A percentile compares a stretch with the other conserved stretches of the same genome.
Conservation (phyloP, 2,888 invertebrate genomes). For the Drosophila ustulata region DNA sequence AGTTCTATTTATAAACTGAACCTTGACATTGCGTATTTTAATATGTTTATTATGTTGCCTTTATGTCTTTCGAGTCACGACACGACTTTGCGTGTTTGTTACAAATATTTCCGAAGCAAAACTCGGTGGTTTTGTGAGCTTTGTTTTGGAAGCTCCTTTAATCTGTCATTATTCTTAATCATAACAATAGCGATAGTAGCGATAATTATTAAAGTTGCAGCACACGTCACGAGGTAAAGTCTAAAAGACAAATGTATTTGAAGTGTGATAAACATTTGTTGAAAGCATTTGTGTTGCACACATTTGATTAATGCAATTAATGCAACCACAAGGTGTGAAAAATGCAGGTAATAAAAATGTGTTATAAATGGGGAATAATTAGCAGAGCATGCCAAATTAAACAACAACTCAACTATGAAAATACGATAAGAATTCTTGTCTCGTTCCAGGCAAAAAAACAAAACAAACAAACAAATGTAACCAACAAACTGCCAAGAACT, state of each 20-base stretch:
- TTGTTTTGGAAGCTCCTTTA: conserved; percentile 9
- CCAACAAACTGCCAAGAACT: not conserved
- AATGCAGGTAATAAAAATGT: conserved; percentile 37
- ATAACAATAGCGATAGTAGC: not conserved
- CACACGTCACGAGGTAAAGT: conserved; percentile 22
- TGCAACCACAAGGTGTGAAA: conserved; percentile 58
- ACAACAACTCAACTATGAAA: conserved; percentile 53
- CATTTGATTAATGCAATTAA: conserved; percentile 57
- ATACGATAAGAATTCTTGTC: conserved; percentile 31
- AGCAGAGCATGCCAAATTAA: conserved; percentile 49
- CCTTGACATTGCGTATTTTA: conserved; percentile 52
- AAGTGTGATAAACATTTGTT: conserved; percentile 56
- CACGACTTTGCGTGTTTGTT: conserved; percentile 44
- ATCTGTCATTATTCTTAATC: conserved; percentile 16
- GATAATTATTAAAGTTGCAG: conserved; percentile 4
- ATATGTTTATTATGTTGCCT: conserved; percentile 19
- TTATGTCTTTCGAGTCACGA: conserved; percentile 22
- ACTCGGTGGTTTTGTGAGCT: not conserved
- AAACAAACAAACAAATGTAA: not conserved
- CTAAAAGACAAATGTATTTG: conserved; percentile 51
- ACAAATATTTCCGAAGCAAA: conserved; percentile 9
- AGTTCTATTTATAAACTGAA: conserved; percentile 40
- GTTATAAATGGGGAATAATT: conserved; percentile 35
- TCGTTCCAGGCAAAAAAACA: conserved; percentile 8
- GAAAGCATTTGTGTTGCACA: conserved; percentile 55